These are phyloP conservation scores for Phodopus roborovskii DNA, from an alignment of 2,113 vertebrate genomes.

Conservation along the genomic window DNA sequence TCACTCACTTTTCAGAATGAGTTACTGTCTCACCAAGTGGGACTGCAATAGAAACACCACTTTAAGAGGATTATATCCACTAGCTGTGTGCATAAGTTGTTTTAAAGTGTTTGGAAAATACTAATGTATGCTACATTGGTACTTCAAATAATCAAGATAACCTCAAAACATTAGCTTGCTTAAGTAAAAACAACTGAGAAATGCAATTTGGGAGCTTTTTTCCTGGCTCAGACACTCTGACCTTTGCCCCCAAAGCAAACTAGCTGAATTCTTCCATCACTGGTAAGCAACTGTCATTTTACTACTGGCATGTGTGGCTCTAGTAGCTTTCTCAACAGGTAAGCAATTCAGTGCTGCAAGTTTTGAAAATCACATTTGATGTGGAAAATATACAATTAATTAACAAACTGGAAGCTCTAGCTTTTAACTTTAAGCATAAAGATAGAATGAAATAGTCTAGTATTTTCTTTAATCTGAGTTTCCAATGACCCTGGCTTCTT, in stretches of 20 bases:
- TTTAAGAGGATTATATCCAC: neutral
- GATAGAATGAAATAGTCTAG: conserved; percentile 16
- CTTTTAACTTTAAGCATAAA: conserved; percentile 58
- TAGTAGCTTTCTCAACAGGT: conserved; percentile 59
- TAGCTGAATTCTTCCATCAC: neutral
- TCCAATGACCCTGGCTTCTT: conserved; percentile 36
- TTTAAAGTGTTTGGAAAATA: conserved; percentile 27
- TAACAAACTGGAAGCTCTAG: conserved; percentile 49
- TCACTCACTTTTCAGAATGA: neutral
- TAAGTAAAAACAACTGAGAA: conserved; percentile 55
- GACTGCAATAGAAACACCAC: conserved; percentile 17
- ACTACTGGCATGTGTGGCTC: neutral
- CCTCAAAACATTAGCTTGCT: conserved; percentile 18
- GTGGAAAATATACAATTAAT: conserved; percentile 65
- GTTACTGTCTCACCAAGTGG: neutral
- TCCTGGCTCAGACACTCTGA: conserved; percentile 2
- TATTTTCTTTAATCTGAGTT: conserved; percentile 32
- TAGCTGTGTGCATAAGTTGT: neutral
- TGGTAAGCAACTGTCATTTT: neutral
- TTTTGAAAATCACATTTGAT: conserved; percentile 55
- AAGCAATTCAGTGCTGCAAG: conserved; percentile 54
- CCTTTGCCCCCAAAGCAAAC: neutral
- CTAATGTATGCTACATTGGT: neutral
- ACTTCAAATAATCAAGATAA: conserved; percentile 2
- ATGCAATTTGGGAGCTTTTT: conserved; percentile 16